Percentiles rank a stretch among this genome's conserved stretches.
These are phyloP conservation scores for Saccopteryx bilineata DNA, from an alignment of 2,113 vertebrate genomes.

Conservation along the genomic window DNA sequence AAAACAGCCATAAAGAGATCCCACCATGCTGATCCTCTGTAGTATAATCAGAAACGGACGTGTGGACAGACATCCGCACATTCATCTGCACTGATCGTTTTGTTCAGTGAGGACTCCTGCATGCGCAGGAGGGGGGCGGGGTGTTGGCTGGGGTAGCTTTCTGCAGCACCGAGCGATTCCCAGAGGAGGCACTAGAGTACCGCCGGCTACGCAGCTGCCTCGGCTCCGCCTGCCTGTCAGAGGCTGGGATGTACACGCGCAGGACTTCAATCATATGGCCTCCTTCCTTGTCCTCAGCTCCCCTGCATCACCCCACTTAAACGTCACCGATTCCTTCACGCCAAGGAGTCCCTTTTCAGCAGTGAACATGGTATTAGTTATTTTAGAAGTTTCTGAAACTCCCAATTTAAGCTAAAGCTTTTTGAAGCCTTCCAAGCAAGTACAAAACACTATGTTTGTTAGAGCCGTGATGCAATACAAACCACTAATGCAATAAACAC, in stretches of 20 bases:
- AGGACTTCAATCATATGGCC: constrained; percentile 64
- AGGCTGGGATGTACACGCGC: constrained; percentile 73
- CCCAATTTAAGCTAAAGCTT: not conserved
- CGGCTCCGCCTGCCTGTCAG: constrained; percentile 75
- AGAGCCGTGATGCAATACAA: not conserved
- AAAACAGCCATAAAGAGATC: constrained; percentile 68
- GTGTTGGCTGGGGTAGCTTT: constrained; percentile 65
- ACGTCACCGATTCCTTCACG: constrained; percentile 69
- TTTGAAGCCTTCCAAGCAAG: constrained; percentile 67
- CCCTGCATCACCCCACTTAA: constrained; percentile 66
- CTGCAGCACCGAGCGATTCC: constrained; percentile 87
- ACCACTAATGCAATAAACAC: not conserved
- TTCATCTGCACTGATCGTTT: constrained; percentile 60
- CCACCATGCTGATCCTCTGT: constrained; percentile 33
- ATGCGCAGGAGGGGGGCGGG: constrained; percentile 52
- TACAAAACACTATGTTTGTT: not conserved
- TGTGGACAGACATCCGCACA: constrained; percentile 69
- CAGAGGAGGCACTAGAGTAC: constrained; percentile 89
- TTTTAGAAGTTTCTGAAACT: constrained; percentile 70
- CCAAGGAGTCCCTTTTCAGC: constrained; percentile 45
- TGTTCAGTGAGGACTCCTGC: constrained; percentile 65
- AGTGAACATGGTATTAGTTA: constrained; percentile 61
- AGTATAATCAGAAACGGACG: not conserved
- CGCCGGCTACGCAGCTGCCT: constrained; percentile 77
- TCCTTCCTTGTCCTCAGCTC: constrained; percentile 68